Evolutionary conservation across 2,888 invertebrate species (phyloP), one percentile per base, ranked within the genome.

Genomic region (Euphydryas editha): DNA sequence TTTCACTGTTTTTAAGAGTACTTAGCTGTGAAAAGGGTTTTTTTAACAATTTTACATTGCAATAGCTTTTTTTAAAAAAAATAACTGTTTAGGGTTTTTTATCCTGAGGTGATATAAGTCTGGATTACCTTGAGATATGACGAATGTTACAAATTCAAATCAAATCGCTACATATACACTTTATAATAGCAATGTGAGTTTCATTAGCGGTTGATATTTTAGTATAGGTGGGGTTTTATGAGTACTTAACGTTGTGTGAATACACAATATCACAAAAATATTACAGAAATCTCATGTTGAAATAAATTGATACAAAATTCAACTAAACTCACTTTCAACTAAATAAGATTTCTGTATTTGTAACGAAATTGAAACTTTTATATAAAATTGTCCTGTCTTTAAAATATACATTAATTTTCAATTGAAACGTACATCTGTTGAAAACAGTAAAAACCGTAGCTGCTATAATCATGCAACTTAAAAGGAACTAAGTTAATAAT

Each of bases 151-250:
- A n/a, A n/a, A n/a, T n/a, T n/a, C n/a, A n/a, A n/a, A n/a, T n/a
- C n/a, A n/a, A n/a, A n/a, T n/a, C n/a, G n/a, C n/a, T n/a, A n/a
- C n/a, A n/a, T n/a, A n/a, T 2, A 18, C 4, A 2, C 17, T 49
- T 51, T 10, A 17, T 49, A 15, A 42, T 30, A 49, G 42, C 49
- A 58, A 51, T 42, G 49, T 63, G 63, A 63, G 58, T 57, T 47
- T 37, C 49, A 24, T 15, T 30, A 55, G n/a, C n/a, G 17, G 54
- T 54, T 36, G 17, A 54, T 20, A 20, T 18, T 18, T 18, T 17
- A 63, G n/a, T 51, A 42, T 51, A 42, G 51, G 63, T 49, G 49
- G 63, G 63, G 63, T 18, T 49, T 57, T n/a, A n/a, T 62, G 62
- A 57, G 57, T 62, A 62, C 13, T 18, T 8, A 39, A 39, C 2